phyloP scores from a whole-genome alignment of 2,888 invertebrate genomes.

The Zaprionus bogoriensis region DNA sequence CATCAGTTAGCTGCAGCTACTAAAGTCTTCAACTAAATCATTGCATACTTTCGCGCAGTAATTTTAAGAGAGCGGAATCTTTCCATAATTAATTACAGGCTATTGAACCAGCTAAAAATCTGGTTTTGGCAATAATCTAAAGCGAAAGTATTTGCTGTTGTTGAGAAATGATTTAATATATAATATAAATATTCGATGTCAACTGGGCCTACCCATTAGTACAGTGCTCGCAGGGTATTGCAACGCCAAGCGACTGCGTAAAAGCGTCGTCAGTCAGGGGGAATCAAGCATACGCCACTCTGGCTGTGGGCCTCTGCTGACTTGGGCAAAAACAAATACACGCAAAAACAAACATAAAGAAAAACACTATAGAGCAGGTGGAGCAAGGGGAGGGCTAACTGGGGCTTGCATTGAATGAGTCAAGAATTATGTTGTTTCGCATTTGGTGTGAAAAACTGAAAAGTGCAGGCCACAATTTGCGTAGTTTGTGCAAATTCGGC shows the following conservation, averaged over 20 bases:
- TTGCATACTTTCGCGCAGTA: too few relatives aligned
- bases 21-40: too few relatives aligned
- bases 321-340: constrained; percentile 11
- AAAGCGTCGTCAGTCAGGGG: constrained; percentile 37
- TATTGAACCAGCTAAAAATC: too few relatives aligned
- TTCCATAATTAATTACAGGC: too few relatives aligned
- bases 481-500: constrained; percentile 1
- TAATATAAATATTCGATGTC: too few relatives aligned
- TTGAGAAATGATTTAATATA: too few relatives aligned
- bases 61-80: too few relatives aligned
- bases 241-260: constrained; percentile 27
- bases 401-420: constrained; percentile 50
- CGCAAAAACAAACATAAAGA: neutral
- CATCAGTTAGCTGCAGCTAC: too few relatives aligned
- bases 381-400: neutral
- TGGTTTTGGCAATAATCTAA: too few relatives aligned
- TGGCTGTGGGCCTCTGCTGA: constrained; percentile 54
- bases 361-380: neutral
- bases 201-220: neutral
- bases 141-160: too few relatives aligned
- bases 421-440: constrained; percentile 33
- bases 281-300: constrained; percentile 62
- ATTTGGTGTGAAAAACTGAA: constrained; percentile 64
- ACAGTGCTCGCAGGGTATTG: neutral
- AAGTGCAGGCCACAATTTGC: constrained; percentile 37